Evolutionary conservation across 2,113 vertebrate species (phyloP).

Genomic region (Origma solitaria): DNA sequence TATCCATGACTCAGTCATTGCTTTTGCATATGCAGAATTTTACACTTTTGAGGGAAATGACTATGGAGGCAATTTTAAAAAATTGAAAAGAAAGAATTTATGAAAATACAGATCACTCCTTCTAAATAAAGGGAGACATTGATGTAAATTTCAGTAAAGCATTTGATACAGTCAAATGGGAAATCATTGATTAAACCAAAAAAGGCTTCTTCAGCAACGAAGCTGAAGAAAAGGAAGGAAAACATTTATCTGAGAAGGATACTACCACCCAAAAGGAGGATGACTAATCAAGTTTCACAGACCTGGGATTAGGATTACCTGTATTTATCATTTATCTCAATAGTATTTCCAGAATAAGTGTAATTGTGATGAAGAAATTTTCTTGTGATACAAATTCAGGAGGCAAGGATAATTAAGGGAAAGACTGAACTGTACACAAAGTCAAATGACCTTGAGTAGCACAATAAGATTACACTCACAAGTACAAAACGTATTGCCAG

Average conservation of each 20-base stretch:
- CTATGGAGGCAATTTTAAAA: not conserved
- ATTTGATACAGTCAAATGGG: not conserved
- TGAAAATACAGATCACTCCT: not conserved
- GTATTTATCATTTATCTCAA: not conserved
- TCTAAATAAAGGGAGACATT: not conserved
- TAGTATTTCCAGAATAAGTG: not conserved
- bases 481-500: constrained; percentile 20
- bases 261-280: not conserved
- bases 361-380: not conserved
- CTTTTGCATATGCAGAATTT: too few relatives aligned
- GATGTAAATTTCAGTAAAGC: not conserved
- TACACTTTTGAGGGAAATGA: not conserved
- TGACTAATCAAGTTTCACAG: not conserved
- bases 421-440: constrained; percentile 1
- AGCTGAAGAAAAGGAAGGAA: not conserved
- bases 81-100: not conserved
- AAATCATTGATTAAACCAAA: not conserved
- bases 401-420: constrained; percentile 19
- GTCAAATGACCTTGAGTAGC: constrained; percentile 18
- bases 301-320: not conserved
- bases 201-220: not conserved
- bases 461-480: not conserved
- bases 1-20: not conserved
- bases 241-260: not conserved
- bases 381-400: not conserved